Base-by-base conservation (phyloP, 1,140 invertebrate genomes). In the Paracyclopina nana region DNA sequence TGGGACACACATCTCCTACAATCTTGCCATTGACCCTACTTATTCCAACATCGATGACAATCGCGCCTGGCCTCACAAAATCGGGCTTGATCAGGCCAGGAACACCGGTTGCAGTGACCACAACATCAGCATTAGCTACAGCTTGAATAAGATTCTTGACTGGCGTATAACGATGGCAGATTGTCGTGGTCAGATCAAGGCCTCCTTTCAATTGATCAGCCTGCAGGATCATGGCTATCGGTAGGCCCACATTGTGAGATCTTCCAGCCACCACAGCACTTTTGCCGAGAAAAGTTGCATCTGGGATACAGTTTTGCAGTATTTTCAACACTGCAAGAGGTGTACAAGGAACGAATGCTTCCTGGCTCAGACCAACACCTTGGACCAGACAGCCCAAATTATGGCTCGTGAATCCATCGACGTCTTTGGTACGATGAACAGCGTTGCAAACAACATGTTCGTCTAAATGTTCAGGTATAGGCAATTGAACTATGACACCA, bases 241-340 rank as follows among this genome's bases (percentile, higher is more conserved):
- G 84, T 62, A 87, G 70, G 1, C 84, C 82, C 31, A 90, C 83
- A 66, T 88, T 83, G 63, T 88, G 88, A 0, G 84, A 88, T 52
- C 84, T 67, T 4, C 85, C 84, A 58, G 82, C 75, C 0, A 90
- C 75, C 0, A 88, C 81, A n/a, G 81, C 81, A 63, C 83, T 83
- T 59, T 80, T 79, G 5, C 82, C 83, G 60, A 77, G 73, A 0
- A 81, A 86, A 54, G 80, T 70, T 53, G 86, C 76, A 52, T 62
- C 80, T 81, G 56, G 62, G 65, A 66, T 49, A 60, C 54, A 54
- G 45, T 56, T 6, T 62, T 73, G 71, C 43, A 91, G 69, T 57
- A 90, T 68, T 64, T 84, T 77, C 54, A 76, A 71, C 14, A 91
- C 79, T 55, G 75, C 85, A 22, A 82, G 64, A 1, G 83, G 78